Conservation (phyloP, 2,888 invertebrate species). For the Heliconius erato region DNA sequence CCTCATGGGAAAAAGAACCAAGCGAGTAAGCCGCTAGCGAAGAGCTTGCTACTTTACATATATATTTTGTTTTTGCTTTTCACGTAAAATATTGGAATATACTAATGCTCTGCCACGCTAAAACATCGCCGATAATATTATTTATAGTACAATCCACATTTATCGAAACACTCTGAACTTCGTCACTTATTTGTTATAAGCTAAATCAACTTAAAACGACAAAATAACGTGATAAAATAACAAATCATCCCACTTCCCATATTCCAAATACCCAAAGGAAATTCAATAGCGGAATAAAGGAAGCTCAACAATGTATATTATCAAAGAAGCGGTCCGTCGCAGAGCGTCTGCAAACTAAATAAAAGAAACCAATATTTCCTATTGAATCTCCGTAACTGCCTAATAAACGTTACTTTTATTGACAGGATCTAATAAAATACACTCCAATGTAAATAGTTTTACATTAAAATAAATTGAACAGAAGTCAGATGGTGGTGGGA, state of each 20-base stretch:
- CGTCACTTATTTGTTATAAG: not conserved
- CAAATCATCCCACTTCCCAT: not conserved
- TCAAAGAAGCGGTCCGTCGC: constrained; percentile 22
- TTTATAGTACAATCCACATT: not conserved
- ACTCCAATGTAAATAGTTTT: constrained; percentile 54
- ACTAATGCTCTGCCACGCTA: not conserved
- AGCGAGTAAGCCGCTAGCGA: too few species aligned
- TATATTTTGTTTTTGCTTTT: not conserved
- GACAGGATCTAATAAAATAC: constrained; percentile 61
- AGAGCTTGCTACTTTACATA: not conserved
- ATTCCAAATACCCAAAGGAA: constrained; percentile 11
- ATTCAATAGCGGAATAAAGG: constrained; percentile 11
- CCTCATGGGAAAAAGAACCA: too few species aligned
- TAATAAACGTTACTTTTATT: constrained; percentile 70
- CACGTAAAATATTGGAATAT: not conserved
- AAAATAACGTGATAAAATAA: not conserved
- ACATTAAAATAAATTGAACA: constrained; percentile 38
- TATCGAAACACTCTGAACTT: not conserved
- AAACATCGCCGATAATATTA: not conserved
- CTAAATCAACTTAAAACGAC: not conserved
- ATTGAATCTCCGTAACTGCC: constrained; percentile 73
- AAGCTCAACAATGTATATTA: constrained; percentile 27
- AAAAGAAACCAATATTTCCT: constrained; percentile 62
- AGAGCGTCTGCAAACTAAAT: constrained; percentile 45
- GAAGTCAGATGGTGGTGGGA: not conserved